A percentile compares a stretch with the other conserved stretches of the same genome.
These are phyloP conservation scores for Sarcophaga carnaria DNA, from an alignment of 2,888 invertebrate species.

Conservation along the genomic window DNA sequence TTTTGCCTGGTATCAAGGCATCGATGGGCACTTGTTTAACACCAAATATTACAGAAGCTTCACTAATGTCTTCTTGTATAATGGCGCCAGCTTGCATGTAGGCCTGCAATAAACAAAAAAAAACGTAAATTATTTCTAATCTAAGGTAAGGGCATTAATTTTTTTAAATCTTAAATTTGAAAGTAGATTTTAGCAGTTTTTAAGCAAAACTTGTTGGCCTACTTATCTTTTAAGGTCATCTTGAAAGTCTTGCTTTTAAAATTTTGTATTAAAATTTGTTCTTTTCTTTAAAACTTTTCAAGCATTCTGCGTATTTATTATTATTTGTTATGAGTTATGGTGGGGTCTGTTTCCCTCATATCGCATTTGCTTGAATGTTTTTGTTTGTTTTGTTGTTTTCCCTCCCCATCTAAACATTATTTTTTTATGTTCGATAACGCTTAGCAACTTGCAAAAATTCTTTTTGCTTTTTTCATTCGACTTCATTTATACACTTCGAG, in stretches of 20 bases:
- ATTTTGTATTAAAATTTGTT: background rate
- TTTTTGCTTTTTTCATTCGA: background rate
- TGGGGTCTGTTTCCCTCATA: background rate
- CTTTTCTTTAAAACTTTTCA: background rate
- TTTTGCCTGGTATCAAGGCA: conserved; percentile 95
- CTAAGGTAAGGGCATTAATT: no score
- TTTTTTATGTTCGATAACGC: conserved; percentile 37
- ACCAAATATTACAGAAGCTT: conserved; percentile 97
- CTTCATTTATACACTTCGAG: conserved; percentile 35
- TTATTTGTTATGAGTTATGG: background rate
- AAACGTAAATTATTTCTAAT: background rate
- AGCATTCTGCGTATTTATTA: background rate
- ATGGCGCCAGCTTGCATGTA: conserved; percentile 96
- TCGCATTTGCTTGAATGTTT: background rate
- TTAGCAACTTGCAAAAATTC: conserved; percentile 16
- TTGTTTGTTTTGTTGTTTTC: background rate
- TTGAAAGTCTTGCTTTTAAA: background rate
- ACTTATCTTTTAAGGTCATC: no score
- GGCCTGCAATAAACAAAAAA: conserved; percentile 83
- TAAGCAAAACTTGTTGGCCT: no score
- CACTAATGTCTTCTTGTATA: conserved; percentile 97
- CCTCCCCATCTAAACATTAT: background rate
- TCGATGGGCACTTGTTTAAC: conserved; percentile 95
- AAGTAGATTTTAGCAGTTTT: background rate
- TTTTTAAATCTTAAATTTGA: background rate